Base-by-base conservation (phyloP, 2,113 vertebrate species). In the Cinclus mexicanus region DNA sequence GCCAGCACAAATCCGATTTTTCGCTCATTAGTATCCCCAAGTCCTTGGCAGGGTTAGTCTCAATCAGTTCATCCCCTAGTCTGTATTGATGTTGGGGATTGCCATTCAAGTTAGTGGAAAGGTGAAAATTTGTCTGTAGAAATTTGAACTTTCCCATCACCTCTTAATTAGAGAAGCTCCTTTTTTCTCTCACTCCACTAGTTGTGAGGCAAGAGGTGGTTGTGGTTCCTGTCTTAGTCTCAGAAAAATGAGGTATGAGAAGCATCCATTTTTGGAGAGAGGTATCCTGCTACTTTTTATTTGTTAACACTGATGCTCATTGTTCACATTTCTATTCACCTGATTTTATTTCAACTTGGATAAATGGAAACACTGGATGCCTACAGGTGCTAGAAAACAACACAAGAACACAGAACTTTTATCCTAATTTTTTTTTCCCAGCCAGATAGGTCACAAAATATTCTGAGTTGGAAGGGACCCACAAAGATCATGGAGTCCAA, bases 1-100 rank as follows among this genome's bases (percentile, higher is more conserved):
- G 55, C 21, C 2, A 5, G 55, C 19, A 44, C 11, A 12, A 39
- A 35, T 0, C 26, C 6, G 41, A 0, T n/a, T 87, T 82, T 81
- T 78, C 55, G 11, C 53, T 70, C 8, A 11, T 61, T 21, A 10
- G 11, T 50, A 53, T 49, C 14, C 47, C 22, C 37, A 70, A 26
- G 42, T 88, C 20, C 23, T 86, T 28, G 15, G 25, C 47, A 31
- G 20, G 13, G 20, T 9, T 90, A 52, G 19, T 82, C 11, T 82
- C 39, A 57, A 13, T 75, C 46, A 31, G 24, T 78, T 53, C 6
- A 1, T 61, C 12, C 24, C 8, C 11, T 77, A 41, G 46, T 57
- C 44, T 74, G 18, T 65, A 70, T 26, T 77, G 63, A 21, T 83
- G 47, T 15, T 83, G 55, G 29, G 10, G 21, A 49, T 35, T 83